A percentile compares a stretch with the other conserved stretches of the same genome.
Conservation (phyloP, 2,797 vertebrate genomes). For the Netta rufina region DNA sequence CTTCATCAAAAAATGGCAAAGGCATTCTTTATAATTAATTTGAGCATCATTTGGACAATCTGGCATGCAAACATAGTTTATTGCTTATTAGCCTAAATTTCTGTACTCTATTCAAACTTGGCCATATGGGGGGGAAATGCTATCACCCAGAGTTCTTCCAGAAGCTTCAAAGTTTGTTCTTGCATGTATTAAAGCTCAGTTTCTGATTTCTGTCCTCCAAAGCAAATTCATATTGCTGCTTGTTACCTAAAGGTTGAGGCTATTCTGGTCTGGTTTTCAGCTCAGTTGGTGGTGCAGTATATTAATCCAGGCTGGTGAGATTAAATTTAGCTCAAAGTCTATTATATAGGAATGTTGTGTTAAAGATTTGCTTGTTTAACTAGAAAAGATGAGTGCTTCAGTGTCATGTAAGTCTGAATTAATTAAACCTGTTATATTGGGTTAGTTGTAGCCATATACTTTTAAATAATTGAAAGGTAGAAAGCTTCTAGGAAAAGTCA, state of each 20-base stretch:
- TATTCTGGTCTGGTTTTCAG: not conserved
- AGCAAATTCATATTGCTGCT: not conserved
- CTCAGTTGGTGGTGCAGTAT: not conserved
- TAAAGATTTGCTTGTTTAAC: not conserved
- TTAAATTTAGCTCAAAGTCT: no score
- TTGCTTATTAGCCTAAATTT: not conserved
- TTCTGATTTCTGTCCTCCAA: not conserved
- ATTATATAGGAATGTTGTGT: not conserved
- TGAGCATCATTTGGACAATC: not conserved
- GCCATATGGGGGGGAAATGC: not conserved
- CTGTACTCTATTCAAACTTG: not conserved
- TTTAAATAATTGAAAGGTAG: not conserved
- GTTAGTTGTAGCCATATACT: not conserved
- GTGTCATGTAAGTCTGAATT: not conserved
- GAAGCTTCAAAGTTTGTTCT: not conserved
- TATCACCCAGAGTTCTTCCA: not conserved
- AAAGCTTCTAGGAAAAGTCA: not conserved
- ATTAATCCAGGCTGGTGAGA: not conserved
- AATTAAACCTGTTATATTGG: not conserved
- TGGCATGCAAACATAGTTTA: not conserved
- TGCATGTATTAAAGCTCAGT: not conserved
- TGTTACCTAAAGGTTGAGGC: not conserved
- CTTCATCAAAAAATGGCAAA: not conserved
- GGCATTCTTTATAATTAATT: not conserved
- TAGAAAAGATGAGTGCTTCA: not conserved